A percentile compares a stretch with the other conserved stretches of the same genome.
Evolutionary conservation across 2,113 vertebrate species (phyloP).

Genomic region (Dipodomys stephensi): DNA sequence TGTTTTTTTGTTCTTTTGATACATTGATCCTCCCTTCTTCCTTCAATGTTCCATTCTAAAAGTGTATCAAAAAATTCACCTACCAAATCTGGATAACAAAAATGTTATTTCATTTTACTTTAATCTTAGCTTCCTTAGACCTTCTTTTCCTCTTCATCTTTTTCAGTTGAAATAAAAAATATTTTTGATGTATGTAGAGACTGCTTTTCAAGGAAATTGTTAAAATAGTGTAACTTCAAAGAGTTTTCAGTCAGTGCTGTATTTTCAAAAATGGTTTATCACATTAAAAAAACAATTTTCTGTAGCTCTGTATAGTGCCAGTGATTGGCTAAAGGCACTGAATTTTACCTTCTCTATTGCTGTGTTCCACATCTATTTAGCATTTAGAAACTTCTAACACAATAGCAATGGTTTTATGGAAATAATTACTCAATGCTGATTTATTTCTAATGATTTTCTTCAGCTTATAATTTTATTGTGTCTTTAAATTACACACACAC

Average conservation of each 20-base stretch:
- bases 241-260: conserved; percentile 67
- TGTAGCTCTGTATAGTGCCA: conserved; percentile 46
- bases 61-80: conserved; percentile 46
- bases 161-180: conserved; percentile 73
- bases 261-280: conserved; percentile 74
- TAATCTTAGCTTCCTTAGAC: conserved; percentile 67
- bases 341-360: conserved; percentile 38
- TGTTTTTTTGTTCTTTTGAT: conserved; percentile 57
- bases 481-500: not conserved
- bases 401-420: not conserved
- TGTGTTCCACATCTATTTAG: conserved; percentile 47
- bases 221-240: conserved; percentile 71
- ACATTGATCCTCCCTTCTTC: not conserved
- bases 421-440: conserved; percentile 46
- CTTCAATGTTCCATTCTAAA: conserved; percentile 38
- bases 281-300: conserved; percentile 42
- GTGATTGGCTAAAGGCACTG: conserved; percentile 26
- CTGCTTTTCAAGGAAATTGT: conserved; percentile 38
- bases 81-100: conserved; percentile 36
- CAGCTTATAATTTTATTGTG: conserved; percentile 40
- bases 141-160: conserved; percentile 55
- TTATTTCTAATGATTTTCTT: conserved; percentile 59
- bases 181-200: conserved; percentile 64
- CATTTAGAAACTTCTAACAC: not conserved
- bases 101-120: conserved; percentile 64